A percentile compares a stretch with the other conserved stretches of the same genome.
phyloP scores from a whole-genome alignment of 1,140 invertebrate genomes.

The Plectrocnemia conspersa region DNA sequence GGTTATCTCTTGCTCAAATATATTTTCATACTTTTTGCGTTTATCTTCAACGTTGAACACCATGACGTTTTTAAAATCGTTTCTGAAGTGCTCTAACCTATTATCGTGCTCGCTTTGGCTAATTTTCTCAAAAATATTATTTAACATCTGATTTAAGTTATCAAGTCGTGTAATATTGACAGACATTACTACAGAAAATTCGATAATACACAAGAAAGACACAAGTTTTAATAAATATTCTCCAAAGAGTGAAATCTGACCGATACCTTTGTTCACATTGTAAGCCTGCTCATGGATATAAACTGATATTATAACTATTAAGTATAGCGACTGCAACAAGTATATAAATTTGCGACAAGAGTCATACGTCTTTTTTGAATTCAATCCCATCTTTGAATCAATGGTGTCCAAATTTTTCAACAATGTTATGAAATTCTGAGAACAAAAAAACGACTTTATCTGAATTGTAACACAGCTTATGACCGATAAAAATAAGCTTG shows the following conservation, averaged over 20 bases:
- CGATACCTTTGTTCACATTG: neutral
- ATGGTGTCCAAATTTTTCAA: slow-evolving; percentile 5
- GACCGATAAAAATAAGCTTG: neutral
- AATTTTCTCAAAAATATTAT: slow-evolving; percentile 2
- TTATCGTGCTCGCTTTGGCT: neutral
- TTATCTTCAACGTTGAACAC: slow-evolving; percentile 5
- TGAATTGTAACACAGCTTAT: neutral
- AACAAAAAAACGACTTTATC: slow-evolving; percentile 6
- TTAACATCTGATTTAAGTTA: slow-evolving; percentile 8
- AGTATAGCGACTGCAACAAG: neutral
- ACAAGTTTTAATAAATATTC: slow-evolving; percentile 1
- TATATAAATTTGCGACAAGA: neutral
- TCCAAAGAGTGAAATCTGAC: neutral
- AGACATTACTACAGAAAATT: slow-evolving; percentile 12
- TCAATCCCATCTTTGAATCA: slow-evolving; percentile 8
- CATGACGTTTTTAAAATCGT: slow-evolving; percentile 1
- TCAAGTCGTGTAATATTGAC: slow-evolving; percentile 9
- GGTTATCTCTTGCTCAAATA: neutral
- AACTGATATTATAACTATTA: neutral
- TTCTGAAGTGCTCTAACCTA: neutral
- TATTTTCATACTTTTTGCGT: neutral
- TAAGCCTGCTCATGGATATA: slow-evolving; percentile 6
- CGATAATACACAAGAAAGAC: slow-evolving; percentile 4
- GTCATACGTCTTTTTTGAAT: neutral
- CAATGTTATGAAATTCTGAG: slow-evolving; percentile 13